phyloP scores from a whole-genome alignment of 2,113 vertebrate species.

The Coregonus clupeaformis region DNA sequence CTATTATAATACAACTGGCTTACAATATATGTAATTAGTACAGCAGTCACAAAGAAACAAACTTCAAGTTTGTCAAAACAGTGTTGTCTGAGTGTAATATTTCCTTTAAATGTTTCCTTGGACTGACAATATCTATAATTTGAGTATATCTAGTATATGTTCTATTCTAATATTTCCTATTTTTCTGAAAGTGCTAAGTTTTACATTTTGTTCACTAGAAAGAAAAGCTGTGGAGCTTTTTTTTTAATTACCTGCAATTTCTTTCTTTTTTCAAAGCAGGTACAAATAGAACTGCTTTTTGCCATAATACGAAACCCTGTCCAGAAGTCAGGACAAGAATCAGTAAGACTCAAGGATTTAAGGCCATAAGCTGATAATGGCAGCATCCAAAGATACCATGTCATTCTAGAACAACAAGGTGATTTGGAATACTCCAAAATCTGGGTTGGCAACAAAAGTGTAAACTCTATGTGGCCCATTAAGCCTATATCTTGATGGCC shows the following conservation, averaged over 20 bases:
- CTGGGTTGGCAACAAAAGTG: constrained; percentile 15
- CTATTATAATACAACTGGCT: constrained; percentile 87
- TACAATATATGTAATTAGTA: constrained; percentile 84
- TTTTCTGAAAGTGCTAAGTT: constrained; percentile 68
- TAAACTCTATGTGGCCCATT: neutral
- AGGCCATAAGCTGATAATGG: constrained; percentile 15
- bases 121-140: constrained; percentile 39
- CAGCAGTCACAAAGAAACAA: constrained; percentile 82
- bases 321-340: constrained; percentile 9
- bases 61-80: constrained; percentile 79
- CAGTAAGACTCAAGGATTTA: constrained; percentile 22
- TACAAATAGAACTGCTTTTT: constrained; percentile 9
- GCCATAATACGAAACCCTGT: constrained; percentile 5
- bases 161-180: constrained; percentile 73
- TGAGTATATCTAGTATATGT: constrained; percentile 66
- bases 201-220: constrained; percentile 26
- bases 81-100: constrained; percentile 62
- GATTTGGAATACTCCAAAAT: neutral
- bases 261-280: neutral
- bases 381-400: neutral
- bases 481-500: no score
- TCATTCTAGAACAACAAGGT: constrained; percentile 8
- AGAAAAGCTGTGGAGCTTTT: constrained; percentile 53
- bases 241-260: no score
- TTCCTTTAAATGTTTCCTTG: constrained; percentile 14